Evolutionary conservation across 2,888 invertebrate genomes (phyloP).

Genomic region (Lissocephala sabroskyi): DNA sequence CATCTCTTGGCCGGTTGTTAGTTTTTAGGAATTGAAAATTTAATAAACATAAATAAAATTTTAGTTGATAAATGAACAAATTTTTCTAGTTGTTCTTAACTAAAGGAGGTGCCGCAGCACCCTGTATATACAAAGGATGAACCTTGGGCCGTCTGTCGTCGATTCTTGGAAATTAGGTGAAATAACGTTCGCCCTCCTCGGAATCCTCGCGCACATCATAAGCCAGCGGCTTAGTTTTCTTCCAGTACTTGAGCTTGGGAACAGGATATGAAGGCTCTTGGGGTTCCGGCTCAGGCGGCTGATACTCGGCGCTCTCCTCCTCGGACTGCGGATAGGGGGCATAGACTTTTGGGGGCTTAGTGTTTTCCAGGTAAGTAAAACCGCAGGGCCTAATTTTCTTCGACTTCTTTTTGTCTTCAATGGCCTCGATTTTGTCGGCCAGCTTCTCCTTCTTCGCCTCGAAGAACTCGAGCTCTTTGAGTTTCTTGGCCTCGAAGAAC

Average conservation of each 20-base stretch:
- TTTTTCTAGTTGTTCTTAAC: too few species aligned
- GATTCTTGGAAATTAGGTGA: constrained; percentile 31
- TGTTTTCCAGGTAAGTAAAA: too few species aligned
- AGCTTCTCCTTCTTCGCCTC: constrained; percentile 25
- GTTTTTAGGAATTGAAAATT: too few species aligned
- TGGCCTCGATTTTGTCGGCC: constrained; percentile 17
- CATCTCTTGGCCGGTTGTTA: too few species aligned
- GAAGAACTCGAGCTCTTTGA: constrained; percentile 35
- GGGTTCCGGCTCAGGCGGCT: background rate
- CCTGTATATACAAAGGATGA: background rate
- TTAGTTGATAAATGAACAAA: too few species aligned
- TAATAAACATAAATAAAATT: background rate
- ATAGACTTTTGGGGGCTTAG: too few species aligned
- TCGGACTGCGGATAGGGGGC: constrained; percentile 3
- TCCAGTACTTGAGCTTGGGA: background rate
- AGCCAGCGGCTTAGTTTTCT: constrained; percentile 7
- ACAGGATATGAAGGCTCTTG: too few species aligned
- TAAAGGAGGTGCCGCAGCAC: too few species aligned
- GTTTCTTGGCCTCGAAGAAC: constrained; percentile 45
- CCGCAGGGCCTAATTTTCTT: background rate
- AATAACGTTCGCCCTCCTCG: constrained; percentile 38
- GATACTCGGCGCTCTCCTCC: constrained; percentile 6
- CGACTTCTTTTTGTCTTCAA: constrained; percentile 21
- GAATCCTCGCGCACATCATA: constrained; percentile 41
- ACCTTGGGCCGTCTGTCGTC: background rate